Conservation (phyloP, 2,113 vertebrate species). For the Brachirus orientalis region DNA sequence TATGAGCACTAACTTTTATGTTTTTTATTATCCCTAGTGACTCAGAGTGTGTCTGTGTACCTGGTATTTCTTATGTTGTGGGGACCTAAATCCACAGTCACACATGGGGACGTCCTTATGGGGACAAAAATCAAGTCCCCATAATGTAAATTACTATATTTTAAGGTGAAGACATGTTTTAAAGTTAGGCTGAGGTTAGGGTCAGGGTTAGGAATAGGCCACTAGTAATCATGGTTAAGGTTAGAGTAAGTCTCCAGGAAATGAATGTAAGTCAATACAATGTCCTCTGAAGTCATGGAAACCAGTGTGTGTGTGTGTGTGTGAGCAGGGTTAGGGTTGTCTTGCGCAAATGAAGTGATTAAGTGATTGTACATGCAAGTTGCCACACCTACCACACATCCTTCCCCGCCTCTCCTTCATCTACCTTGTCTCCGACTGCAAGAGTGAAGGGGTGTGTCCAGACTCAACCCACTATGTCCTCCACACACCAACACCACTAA, state of each 20-base stretch:
- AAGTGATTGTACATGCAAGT: slow-evolving; percentile 46
- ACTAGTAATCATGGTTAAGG: no score
- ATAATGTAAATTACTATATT: no score
- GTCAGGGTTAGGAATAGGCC: no score
- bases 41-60: slow-evolving; percentile 5
- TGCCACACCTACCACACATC: slow-evolving; percentile 75
- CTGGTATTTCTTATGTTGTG: no score
- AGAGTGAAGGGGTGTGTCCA: slow-evolving; percentile 69
- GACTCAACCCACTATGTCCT: slow-evolving; percentile 64
- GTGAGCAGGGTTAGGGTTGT: background rate
- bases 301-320: background rate
- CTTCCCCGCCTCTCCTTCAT: slow-evolving; percentile 34
- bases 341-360: slow-evolving; percentile 42
- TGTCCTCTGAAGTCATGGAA: no score
- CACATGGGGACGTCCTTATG: no score
- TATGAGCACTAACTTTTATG: slow-evolving; percentile 6
- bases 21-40: slow-evolving; percentile 12
- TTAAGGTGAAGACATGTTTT: no score
- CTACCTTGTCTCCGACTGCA: slow-evolving; percentile 18
- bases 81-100: no score
- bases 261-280: no score
- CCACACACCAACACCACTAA: slow-evolving; percentile 50
- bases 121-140: no score
- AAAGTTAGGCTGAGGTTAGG: no score
- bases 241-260: no score